These are phyloP conservation scores for Zeugodacus cucurbitae DNA, from an alignment of 1,140 invertebrate species.

Conservation along the genomic window DNA sequence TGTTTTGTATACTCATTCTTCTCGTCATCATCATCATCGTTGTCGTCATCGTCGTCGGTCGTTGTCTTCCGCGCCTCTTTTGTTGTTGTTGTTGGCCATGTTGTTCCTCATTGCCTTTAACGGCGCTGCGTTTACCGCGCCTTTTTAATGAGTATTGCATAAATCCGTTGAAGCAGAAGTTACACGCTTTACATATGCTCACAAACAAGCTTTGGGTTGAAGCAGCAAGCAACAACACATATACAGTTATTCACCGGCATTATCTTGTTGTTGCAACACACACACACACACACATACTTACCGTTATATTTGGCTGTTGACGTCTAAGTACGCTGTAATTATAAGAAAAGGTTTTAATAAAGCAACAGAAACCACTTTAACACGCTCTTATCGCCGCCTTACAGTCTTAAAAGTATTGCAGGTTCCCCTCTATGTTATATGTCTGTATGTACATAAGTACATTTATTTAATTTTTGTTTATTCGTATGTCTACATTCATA, in stretches of 20 bases:
- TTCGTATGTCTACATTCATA: background rate
- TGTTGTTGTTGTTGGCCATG: background rate
- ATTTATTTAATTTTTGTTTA: too few species aligned
- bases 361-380: conserved; percentile 19
- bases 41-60: background rate
- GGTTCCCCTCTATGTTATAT: background rate
- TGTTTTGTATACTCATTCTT: background rate
- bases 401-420: background rate
- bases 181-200: conserved; percentile 24
- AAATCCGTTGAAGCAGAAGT: background rate
- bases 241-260: background rate
- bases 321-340: conserved; percentile 4
- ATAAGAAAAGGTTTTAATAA: conserved; percentile 21
- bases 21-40: background rate
- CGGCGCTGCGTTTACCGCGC: background rate
- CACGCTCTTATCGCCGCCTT: background rate
- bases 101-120: background rate
- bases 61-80: background rate
- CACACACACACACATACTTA: background rate
- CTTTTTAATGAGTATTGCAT: conserved; percentile 14
- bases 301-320: background rate
- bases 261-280: background rate
- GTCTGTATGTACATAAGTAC: background rate
- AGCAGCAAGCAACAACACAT: background rate
- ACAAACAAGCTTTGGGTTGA: background rate